Base-by-base conservation (phyloP, 1,140 invertebrate species). In the Venturia canescens region DNA sequence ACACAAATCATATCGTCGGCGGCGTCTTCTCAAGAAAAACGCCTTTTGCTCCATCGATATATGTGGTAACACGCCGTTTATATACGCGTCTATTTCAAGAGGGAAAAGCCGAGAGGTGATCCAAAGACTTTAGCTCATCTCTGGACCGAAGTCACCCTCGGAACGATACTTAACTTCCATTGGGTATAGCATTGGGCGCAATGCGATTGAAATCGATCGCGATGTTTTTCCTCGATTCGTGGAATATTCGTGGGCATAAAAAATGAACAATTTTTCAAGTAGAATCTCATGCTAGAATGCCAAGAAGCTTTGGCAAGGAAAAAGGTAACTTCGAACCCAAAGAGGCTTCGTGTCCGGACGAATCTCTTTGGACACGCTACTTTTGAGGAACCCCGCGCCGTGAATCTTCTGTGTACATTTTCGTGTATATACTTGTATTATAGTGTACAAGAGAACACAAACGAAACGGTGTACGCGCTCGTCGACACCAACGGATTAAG, bases 1-100 rank as follows among this genome's bases (percentile, higher is more conserved):
- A 85, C 86, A 85, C 83, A 86, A 86, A 86, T 86, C 84, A 86
- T 84, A 83, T 83, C 82, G 70, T 82, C 50, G 71, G 74, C 78
- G 63, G 57, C 70, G 18, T 71, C 57, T 72, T 38, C 67, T 71
- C 34, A 29, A 48, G 74, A 27, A 69, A 60, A 74, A 57, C 74
- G 50, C 72, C 26, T 76, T 60, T 77, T 34, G 31, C 57, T 44
- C 57, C 29, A 31, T n/a, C n/a, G 21, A 63, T 27, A 26, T 31
- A 31, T 31, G 9, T 53, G n/a, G n/a, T n/a, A n/a, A n/a, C 76
- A 53, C 69, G 7, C 29, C 53, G 50, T 76, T n/a, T 80, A 53
- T 78, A 29, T 69, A 26, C 34, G 18, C n/a, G 27, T 74, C 21
- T 44, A 9, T 9, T 44, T 13, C 11, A 44, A 44, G 38, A 44